phyloP scores from a whole-genome alignment of 2,113 vertebrate species.

The Crotalus viridis region DNA sequence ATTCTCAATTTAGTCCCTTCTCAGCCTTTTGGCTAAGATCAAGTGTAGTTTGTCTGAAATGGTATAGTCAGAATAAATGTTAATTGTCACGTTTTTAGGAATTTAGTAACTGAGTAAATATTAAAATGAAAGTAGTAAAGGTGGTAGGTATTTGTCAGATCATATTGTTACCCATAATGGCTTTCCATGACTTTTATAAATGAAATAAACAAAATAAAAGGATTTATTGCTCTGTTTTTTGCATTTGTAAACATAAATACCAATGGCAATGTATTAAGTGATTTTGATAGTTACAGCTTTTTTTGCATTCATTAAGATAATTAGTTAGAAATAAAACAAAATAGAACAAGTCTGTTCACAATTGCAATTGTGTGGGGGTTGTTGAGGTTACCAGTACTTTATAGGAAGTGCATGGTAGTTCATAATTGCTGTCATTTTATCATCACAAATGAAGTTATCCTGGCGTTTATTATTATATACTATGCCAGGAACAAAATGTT shows the following conservation, averaged over 20 bases:
- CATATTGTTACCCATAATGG: background rate
- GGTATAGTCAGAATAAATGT: background rate
- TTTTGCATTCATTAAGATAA: background rate
- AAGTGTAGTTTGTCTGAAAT: background rate
- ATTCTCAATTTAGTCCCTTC: background rate
- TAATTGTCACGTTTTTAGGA: background rate
- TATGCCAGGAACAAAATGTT: background rate
- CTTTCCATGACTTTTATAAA: background rate
- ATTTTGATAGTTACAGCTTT: background rate
- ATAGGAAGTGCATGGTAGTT: background rate
- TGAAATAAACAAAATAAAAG: background rate
- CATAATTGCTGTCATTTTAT: background rate
- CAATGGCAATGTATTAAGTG: background rate
- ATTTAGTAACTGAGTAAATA: too few relatives aligned
- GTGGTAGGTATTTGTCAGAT: background rate
- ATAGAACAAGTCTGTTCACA: background rate
- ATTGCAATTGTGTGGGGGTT: background rate
- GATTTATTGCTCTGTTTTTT: background rate
- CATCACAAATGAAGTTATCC: background rate
- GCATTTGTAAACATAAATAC: background rate
- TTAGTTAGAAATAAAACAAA: background rate
- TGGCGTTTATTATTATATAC: fast-evolving
- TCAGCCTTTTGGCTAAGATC: background rate
- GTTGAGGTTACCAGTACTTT: background rate
- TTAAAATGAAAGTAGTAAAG: background rate